phyloP scores from a whole-genome alignment of 2,797 vertebrate genomes.

The Carcharodon carcharias region DNA sequence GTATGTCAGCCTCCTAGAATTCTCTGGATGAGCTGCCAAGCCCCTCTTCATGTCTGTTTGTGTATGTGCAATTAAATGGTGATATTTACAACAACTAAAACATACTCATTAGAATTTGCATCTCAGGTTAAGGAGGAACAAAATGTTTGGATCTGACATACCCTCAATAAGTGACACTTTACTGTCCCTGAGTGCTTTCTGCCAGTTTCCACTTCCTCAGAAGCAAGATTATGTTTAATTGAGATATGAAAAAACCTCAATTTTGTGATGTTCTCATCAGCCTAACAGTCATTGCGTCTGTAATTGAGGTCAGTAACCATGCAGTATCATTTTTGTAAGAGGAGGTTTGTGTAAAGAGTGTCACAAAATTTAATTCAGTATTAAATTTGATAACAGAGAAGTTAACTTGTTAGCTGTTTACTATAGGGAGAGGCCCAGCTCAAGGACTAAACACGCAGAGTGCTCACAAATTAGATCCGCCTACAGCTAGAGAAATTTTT shows the following conservation, averaged over 20 bases:
- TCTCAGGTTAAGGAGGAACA: background rate
- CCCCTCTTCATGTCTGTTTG: background rate
- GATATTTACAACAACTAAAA: background rate
- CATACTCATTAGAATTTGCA: background rate
- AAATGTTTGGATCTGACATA: conserved; percentile 31
- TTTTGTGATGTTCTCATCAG: background rate
- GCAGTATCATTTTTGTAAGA: background rate
- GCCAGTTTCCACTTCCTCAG: conserved; percentile 2
- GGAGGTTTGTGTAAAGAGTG: background rate
- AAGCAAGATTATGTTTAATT: conserved; percentile 3
- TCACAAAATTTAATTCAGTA: background rate
- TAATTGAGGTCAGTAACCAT: background rate
- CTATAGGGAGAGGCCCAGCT: background rate
- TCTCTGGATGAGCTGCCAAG: background rate
- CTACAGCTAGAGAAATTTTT: background rate
- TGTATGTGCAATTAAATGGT: background rate
- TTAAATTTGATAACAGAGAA: background rate
- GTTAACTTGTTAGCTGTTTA: background rate
- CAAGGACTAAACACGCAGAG: background rate
- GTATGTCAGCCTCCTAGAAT: background rate
- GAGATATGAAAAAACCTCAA: background rate
- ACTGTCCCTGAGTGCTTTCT: background rate
- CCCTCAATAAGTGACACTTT: background rate
- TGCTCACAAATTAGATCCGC: background rate
- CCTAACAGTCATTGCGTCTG: background rate